Evolutionary conservation across 2,113 vertebrate genomes (phyloP), one percentile per base, ranked within the genome.

Genomic region (Kryptolebias marmoratus): DNA sequence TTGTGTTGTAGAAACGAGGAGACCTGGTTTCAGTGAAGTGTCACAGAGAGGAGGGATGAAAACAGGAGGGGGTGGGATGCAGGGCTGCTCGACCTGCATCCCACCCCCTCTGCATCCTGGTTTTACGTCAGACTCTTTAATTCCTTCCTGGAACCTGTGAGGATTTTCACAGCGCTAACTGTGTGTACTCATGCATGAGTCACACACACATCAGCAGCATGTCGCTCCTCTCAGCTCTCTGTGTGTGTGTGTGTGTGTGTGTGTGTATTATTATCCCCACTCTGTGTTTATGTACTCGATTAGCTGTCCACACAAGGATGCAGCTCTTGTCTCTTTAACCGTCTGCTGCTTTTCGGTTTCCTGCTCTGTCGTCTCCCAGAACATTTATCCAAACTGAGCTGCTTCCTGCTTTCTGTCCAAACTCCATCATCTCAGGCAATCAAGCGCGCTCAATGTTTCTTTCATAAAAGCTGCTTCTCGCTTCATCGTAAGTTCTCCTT

Each of bases 131-230:
- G 65, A 44, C 71, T 73, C 75, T 89, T 85, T 91, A 91, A 89
- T 84, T 92, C 89, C 90, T 89, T 92, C 90, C 92, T 89, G 87
- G 90, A 92, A 89, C 89, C 78, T 89, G 90, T 69, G 82, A 92
- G 88, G 91, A 89, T 90, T 91, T 93, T 92, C 90, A 88, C 87
- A 55, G 73, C 64, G 71, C 87, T 90, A 82, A 90, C 91, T 89
- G 84, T 88, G 91, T 93, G 91, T 90, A 87, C 88, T 89, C 86
- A 90, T 72, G 88, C 85, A 84, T 93, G 90, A 93, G 66, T 92
- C 91, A 88, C 79, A 64, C 71, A 31, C 76, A 56, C 32, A 28
- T 1, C 42, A 22, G 13, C 47, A 66, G 39, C 64, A 36, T 16
- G 7, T 12, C 18, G 18, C 27, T 32, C 22, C 13, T 73, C 30